Base-by-base conservation (phyloP, 1,140 invertebrate genomes). In the Bursaphelenchus mucronatus region DNA sequence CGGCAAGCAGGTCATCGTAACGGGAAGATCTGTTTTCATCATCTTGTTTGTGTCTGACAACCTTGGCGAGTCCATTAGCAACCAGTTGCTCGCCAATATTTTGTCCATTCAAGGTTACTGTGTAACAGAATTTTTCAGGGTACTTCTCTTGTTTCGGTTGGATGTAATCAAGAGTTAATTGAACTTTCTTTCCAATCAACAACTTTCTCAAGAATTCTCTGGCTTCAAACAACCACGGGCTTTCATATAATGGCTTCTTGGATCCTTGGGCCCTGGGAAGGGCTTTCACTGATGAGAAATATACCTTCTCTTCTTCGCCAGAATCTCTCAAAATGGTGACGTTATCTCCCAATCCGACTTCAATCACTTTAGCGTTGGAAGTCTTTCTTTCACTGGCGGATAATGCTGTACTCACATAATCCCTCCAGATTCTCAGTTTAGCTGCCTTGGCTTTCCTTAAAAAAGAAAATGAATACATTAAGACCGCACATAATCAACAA, bases 201-300 rank as follows among this genome's bases (percentile, higher is more conserved):
- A 94, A 93, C 79, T 96, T 97, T 40, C 96, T 86, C 3, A 99
- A 84, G 81, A 92, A 97, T 85, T 99, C 96, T 66, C 96, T 86
- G 0, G 94, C 94, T 82, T 98, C 94, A 82, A 90, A 96, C 90
- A 98, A 92, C 86, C 89, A 94, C 7, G 94, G 94, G 76, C 97
- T 90, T 76, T 98, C 94, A 81, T 97, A 99, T 0, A 98, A 86
- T 1, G 92, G 91, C 66, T 90, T 57, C 64, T 11, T 52, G 21
- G 10, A 40, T 13, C 7, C 47, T 40, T 39, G 13, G 51, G 19
- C 66, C n/a, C n/a, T 47, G 71, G 3, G 15, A 30, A 21, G 45
- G 55, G 13, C n/a, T 46, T 61, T 65, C 72, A 30, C 40, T 86
- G 92, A 95, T 15, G 94, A 90, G 44, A 99, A 85, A 83, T 96